These are phyloP conservation scores for Cygnus buccinator DNA, from an alignment of 2,113 vertebrate genomes.

Conservation along the genomic window DNA sequence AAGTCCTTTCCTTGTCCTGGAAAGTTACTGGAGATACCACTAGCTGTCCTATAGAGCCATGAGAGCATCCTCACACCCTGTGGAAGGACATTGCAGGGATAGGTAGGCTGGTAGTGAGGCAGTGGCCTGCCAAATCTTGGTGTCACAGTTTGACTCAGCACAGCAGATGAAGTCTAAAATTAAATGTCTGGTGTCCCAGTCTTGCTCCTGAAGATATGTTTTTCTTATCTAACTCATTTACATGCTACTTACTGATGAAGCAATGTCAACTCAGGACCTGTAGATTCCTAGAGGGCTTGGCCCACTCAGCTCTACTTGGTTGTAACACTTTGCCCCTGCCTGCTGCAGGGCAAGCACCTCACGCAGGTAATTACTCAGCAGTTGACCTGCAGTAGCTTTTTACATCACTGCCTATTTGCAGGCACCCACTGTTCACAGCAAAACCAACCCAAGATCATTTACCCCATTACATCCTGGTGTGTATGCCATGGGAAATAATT, in stretches of 20 bases:
- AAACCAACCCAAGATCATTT: background rate
- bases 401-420: background rate
- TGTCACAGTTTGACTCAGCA: background rate
- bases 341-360: conserved; percentile 9
- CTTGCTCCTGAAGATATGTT: background rate
- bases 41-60: background rate
- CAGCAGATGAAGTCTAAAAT: background rate
- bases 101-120: background rate
- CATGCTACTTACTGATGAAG: background rate
- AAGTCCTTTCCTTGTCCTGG: background rate
- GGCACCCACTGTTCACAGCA: background rate
- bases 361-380: background rate
- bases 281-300: background rate
- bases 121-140: background rate
- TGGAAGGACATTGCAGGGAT: background rate
- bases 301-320: background rate
- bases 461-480: background rate
- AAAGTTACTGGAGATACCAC: background rate
- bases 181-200: background rate
- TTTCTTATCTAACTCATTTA: background rate
- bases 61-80: background rate
- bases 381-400: background rate
- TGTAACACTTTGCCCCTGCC: background rate
- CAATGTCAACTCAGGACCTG: background rate
- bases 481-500: background rate